phyloP scores from a whole-genome alignment of 1,140 invertebrate genomes.

The Plectrocnemia conspersa region DNA sequence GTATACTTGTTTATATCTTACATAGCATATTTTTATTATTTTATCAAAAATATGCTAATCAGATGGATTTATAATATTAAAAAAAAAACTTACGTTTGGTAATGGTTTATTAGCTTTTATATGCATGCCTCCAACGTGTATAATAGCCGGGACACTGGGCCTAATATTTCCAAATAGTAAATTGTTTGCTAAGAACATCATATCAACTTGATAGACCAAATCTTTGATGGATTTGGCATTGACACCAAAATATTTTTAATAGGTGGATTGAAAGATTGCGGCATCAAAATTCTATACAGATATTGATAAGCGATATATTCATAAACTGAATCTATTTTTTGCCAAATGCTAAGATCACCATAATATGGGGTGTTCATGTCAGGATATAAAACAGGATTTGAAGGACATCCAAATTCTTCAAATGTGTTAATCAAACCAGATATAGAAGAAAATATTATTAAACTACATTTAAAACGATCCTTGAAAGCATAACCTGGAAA shows the following conservation, averaged over 20 bases:
- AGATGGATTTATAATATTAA: too few relatives aligned
- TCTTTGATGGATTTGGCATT: slow-evolving; percentile 33
- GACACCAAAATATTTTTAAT: slow-evolving; percentile 37
- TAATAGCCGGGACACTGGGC: slow-evolving; percentile 46
- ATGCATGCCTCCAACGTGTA: slow-evolving; percentile 51
- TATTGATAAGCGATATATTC: too few relatives aligned
- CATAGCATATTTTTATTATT: too few relatives aligned
- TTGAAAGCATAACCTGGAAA: background rate
- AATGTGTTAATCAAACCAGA: too few relatives aligned
- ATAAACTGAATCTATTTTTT: background rate
- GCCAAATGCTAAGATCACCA: background rate
- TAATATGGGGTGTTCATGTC: background rate
- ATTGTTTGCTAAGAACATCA: slow-evolving; percentile 53
- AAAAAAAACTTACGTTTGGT: slow-evolving; percentile 33
- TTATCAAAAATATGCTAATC: too few relatives aligned
- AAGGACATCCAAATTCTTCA: background rate
- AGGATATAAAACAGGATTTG: background rate
- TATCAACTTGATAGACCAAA: slow-evolving; percentile 44
- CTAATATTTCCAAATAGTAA: slow-evolving; percentile 44
- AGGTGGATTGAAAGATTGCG: slow-evolving; percentile 31
- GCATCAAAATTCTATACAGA: too few relatives aligned
- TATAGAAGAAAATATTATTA: slow-evolving; percentile 1
- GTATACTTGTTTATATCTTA: too few relatives aligned
- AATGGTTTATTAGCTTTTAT: slow-evolving; percentile 37
- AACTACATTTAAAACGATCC: slow-evolving; percentile 4